phyloP scores from a whole-genome alignment of 2,113 vertebrate species.

The Syngnathus floridae region DNA sequence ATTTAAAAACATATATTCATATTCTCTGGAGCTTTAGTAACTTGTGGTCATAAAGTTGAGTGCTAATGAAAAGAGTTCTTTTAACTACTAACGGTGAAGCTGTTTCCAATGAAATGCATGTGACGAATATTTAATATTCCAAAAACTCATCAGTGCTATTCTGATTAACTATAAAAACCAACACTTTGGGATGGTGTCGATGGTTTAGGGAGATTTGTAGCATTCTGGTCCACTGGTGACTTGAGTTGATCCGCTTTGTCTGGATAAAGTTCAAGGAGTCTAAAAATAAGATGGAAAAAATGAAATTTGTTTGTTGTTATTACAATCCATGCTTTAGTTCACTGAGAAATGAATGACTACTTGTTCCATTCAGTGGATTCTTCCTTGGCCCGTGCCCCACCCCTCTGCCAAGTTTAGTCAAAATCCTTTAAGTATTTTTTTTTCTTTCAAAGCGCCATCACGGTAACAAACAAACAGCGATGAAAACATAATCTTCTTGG shows the following conservation, averaged over 20 bases:
- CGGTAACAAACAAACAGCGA: conserved; percentile 1
- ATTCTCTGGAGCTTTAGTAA: background rate
- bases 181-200: background rate
- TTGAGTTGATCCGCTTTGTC: background rate
- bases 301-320: background rate
- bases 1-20: background rate
- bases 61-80: background rate
- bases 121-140: background rate
- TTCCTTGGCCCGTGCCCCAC: background rate
- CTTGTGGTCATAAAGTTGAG: background rate
- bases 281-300: background rate
- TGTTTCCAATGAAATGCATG: background rate
- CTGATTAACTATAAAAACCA: background rate
- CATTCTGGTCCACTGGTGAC: background rate
- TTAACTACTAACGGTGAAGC: background rate
- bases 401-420: too few species aligned
- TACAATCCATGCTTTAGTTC: background rate
- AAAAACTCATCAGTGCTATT: background rate
- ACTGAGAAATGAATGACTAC: background rate
- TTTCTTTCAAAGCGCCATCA: background rate
- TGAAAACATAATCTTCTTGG: background rate
- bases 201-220: background rate
- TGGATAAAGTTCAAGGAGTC: background rate
- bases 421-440: background rate
- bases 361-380: background rate